Evolutionary conservation across 2,888 invertebrate genomes (phyloP), one percentile per base, ranked within the genome.

Genomic region (Pollenia angustigena): DNA sequence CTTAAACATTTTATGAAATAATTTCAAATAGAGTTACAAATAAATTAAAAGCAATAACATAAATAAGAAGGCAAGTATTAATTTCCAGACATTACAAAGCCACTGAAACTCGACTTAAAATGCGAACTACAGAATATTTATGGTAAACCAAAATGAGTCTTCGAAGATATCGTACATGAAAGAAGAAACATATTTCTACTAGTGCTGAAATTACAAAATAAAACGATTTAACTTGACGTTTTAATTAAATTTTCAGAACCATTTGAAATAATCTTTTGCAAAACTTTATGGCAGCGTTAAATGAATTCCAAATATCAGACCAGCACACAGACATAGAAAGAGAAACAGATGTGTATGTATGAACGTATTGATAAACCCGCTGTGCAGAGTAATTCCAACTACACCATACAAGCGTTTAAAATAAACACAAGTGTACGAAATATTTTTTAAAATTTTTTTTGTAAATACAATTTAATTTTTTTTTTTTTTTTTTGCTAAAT

Each of bases 221-320:
- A 81, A 79, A 60, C 11, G 68, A 74, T 60, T 85, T 69, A 64
- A 56, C 62, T 79, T 85, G 72, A 85, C 72, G 62, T 81, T 79
- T 85, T 82, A 82, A 85, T 85, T 82, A 85, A 85, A 85, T 85
- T 82, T 82, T 79, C 56, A 75, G 56, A 64, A 42, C 44, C 68
- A 79, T 82, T 85, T 82, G 69, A 64, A 82, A 82, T 85, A 79
- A 85, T 85, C 81, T 82, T 78, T 79, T 23, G 82, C 48, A 50
- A 69, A 82, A 82, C 69, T 78, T 71, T 82, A 85, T 85, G 79
- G 62, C 85, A 69, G 74, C 85, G 81, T 81, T 44, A 85, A 78
- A 72, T 71, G 16, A 60, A 85, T 54, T 80, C 66, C 6, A 66
- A 66, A 81, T 66, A 74, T 64, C 62, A 54, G 48, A 18, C 42